Conservation (phyloP, 2,113 vertebrate species). For the Acrocephalus kingi region DNA sequence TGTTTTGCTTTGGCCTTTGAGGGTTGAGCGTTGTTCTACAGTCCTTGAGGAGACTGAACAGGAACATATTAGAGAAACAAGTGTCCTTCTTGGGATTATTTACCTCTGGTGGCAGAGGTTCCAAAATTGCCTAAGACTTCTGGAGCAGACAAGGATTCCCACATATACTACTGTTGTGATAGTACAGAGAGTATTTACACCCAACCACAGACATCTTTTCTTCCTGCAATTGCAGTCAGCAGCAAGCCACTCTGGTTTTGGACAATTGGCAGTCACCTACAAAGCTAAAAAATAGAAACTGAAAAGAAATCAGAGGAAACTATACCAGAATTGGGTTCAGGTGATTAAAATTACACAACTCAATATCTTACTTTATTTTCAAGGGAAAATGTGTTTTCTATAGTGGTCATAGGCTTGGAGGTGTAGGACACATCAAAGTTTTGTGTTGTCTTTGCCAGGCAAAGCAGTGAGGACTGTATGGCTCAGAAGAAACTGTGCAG, state of each 20-base stretch:
- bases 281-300: not conserved
- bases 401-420: not conserved
- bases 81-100: not conserved
- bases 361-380: not conserved
- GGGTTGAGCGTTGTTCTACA: not conserved
- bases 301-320: not conserved
- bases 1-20: not conserved
- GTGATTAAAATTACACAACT: not conserved
- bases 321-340: not conserved
- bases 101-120: not conserved
- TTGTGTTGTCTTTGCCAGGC: not conserved
- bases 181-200: not conserved
- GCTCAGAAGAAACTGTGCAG: not conserved
- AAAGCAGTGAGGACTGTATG: not conserved
- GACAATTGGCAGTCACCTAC: not conserved
- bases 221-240: not conserved
- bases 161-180: not conserved
- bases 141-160: not conserved
- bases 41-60: not conserved
- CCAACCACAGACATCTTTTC: not conserved
- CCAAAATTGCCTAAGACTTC: not conserved
- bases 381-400: not conserved
- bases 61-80: not conserved
- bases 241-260: not conserved
- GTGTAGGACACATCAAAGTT: not conserved